Conservation (phyloP, 1,140 invertebrate species). For the Pogonognathellus flavescens region DNA sequence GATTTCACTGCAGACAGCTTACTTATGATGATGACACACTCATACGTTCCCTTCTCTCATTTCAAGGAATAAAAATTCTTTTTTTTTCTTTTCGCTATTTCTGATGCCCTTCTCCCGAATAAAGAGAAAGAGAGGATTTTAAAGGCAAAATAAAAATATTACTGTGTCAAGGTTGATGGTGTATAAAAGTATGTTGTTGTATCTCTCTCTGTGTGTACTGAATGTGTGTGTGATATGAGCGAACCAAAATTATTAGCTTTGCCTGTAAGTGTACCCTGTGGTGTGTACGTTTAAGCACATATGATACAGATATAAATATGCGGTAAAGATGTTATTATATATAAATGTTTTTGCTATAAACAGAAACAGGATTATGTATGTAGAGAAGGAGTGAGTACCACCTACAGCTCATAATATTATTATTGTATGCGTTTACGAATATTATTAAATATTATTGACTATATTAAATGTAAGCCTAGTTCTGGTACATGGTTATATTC, state of each 20-base stretch:
- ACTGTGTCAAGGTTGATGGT: conserved; percentile 32
- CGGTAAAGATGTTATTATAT: too few relatives aligned
- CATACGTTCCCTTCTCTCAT: neutral
- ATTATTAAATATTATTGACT: too few relatives aligned
- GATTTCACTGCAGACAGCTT: neutral
- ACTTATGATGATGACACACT: neutral
- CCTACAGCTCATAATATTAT: too few relatives aligned
- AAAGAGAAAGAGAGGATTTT: neutral
- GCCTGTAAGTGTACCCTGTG: too few relatives aligned
- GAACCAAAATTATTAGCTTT: neutral
- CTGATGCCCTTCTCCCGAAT: neutral
- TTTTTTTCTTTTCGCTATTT: neutral
- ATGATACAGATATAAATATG: too few relatives aligned
- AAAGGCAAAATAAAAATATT: conserved; percentile 12
- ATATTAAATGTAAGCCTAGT: too few relatives aligned
- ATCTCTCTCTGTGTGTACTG: neutral
- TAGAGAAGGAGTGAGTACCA: too few relatives aligned
- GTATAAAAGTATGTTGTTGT: neutral
- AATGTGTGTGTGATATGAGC: neutral
- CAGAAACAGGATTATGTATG: too few relatives aligned
- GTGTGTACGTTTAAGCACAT: too few relatives aligned
- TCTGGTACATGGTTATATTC: too few relatives aligned
- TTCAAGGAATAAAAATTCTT: neutral
- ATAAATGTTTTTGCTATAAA: too few relatives aligned
- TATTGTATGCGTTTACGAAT: too few relatives aligned